Base-by-base conservation (phyloP, 1,140 invertebrate species). In the Drosophila willistoni region DNA sequence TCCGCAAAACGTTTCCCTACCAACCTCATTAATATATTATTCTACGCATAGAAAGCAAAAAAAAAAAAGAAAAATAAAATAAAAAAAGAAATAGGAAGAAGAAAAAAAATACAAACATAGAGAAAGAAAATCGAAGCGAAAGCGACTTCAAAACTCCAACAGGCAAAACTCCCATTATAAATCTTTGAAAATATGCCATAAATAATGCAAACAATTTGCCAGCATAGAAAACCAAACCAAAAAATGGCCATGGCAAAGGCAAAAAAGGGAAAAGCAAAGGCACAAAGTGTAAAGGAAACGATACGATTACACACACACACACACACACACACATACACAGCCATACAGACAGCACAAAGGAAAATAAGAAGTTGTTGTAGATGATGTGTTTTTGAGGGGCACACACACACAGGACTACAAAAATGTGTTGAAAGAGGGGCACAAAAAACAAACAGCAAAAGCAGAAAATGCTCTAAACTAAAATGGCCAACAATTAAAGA, bases 171-270 rank as follows among this genome's bases (percentile, higher is more conserved):
- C 44, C 44, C 83, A 86, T 86, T 86, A 87, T 87, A 86, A 87
- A 86, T 86, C 83, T 87, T 86, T 77, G 83, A 89, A 86, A 86
- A 86, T 87, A 86, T 81, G 79, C 82, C 83, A 83, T 83, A 79
- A 83, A 80, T 87, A 77, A 86, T 86, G 77, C 82, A 86, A 86
- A 79, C 81, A 42, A 41, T 29, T 29, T 62, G 60, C 36, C 60
- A 62, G 41, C 76, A 73, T 81, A 82, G 67, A 79, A 86, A 82
- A 79, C 79, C 69, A 73, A 75, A 74, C 44, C 44, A 51, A 51
- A 51, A 51, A 51, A 51, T 59, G 56, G 56, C 29, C 25, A 19
- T 17, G n/a, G 56, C 57, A 51, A 51, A 51, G 17, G 44, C 7
- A 39, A 12, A 9, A 60, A 12, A 12, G 14, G 9, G 13, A 57